Base-by-base conservation (phyloP, 2,888 invertebrate genomes). In the Cosmia trapezina region DNA sequence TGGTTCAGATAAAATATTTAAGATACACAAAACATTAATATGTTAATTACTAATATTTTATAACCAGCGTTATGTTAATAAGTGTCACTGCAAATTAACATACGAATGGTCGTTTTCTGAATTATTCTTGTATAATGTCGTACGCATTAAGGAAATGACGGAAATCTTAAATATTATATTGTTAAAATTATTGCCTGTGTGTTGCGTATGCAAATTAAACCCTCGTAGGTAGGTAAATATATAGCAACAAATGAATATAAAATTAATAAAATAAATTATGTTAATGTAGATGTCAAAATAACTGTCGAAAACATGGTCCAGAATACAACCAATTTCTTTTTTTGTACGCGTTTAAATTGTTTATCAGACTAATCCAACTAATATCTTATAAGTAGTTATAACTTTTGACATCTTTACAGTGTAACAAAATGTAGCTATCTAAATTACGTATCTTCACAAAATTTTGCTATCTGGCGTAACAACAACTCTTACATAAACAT, bases 11-110 rank as follows among this genome's bases (percentile, higher is more conserved):
- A n/a, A n/a, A n/a, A n/a, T 76, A 56, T 70, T 68, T 59, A n/a
- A 56, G 51, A 72, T 62, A 61, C n/a, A 59, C 9, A 69, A 60
- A 73, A 67, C 47, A 70, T 62, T 49, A 63, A 72, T 69, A 80
- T 73, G 73, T 17, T 75, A 78, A 81, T 81, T 70, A 70, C 33
- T 14, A 69, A 73, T 75, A 78, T 73, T 67, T 73, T 73, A 78
- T 69, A 56, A 19, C 28, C 33, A 69, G 19, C 47, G 37, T 71
- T 77, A 80, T 69, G 60, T 61, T 76, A 83, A 73, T 73, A 78
- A 67, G 57, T 78, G 74, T 73, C 73, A 77, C 70, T 49, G 66
- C 43, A 51, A 74, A 81, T 80, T 80, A 83, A 68, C 72, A 83
- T 80, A 80, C 68, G 61, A 75, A 71, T 71, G 57, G 47, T 61